These are phyloP conservation scores for Haliclystus octoradiatus DNA, from an alignment of 30 jellyfish, hydroid and myxozoan species.

Conservation along the genomic window DNA sequence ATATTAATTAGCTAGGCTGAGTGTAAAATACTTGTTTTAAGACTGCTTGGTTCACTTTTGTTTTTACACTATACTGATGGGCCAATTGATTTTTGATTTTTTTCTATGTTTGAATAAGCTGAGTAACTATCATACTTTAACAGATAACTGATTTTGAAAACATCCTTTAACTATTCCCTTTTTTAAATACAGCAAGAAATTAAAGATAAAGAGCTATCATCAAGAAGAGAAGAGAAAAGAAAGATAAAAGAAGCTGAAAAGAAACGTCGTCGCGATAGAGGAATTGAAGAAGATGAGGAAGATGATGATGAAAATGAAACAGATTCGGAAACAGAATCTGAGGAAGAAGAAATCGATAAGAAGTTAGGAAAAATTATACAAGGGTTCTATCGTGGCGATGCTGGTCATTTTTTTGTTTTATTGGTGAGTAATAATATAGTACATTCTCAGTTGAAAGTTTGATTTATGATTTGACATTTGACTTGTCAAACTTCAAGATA, in stretches of 20 bases:
- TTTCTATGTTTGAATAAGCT: no score
- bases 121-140: no score
- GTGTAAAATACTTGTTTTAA: no score
- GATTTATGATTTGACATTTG: no score
- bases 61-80: no score
- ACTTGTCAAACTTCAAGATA: no score
- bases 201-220: neutral
- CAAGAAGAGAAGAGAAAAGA: conserved; percentile 1
- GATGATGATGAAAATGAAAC: conserved; percentile 26
- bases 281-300: conserved; percentile 23
- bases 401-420: neutral
- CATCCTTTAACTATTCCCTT: neutral
- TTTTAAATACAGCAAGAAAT: conserved; percentile 3
- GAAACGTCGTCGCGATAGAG: conserved; percentile 5
- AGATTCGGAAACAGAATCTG: conserved; percentile 11
- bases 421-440: neutral
- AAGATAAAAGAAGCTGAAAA: conserved; percentile 5
- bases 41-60: no score
- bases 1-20: no score
- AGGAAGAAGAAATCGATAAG: conserved; percentile 3
- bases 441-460: no score
- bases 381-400: conserved; percentile 63
- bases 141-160: no score
- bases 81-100: no score
- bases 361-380: conserved; percentile 43